A percentile compares a stretch with the other conserved stretches of the same genome.
Conservation (phyloP, 2,888 invertebrate species). For the Apodemia duryi region DNA sequence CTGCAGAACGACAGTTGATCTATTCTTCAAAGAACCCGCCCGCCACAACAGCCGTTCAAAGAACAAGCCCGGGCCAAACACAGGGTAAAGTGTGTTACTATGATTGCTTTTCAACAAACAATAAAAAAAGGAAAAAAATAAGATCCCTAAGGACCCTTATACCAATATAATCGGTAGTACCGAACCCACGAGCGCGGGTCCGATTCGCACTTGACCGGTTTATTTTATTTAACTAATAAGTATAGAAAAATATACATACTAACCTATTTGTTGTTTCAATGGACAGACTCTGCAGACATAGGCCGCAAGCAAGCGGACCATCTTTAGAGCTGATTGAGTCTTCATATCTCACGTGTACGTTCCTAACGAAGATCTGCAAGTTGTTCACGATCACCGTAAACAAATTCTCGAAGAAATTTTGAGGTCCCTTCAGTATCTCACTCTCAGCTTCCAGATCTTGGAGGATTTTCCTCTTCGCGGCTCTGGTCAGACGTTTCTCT, state of each 20-base stretch:
- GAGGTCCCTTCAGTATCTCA: constrained; percentile 81
- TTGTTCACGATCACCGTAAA: constrained; percentile 88
- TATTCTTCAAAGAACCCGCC: too few species aligned
- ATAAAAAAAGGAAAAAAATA: too few species aligned
- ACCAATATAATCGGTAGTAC: too few species aligned
- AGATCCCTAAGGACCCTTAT: too few species aligned
- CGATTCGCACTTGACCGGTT: too few species aligned
- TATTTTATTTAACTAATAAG: not conserved
- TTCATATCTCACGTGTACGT: constrained; percentile 90
- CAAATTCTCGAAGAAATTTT: constrained; percentile 85
- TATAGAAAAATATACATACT: constrained; percentile 28
- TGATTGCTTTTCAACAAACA: too few species aligned
- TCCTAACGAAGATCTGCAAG: constrained; percentile 87
- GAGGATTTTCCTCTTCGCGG: constrained; percentile 85
- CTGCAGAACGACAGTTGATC: too few species aligned
- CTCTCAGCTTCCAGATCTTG: constrained; percentile 82
- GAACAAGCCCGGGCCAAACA: too few species aligned
- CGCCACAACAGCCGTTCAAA: too few species aligned
- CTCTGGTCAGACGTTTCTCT: constrained; percentile 85
- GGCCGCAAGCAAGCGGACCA: constrained; percentile 84
- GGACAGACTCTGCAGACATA: constrained; percentile 87
- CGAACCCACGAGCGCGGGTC: too few species aligned
- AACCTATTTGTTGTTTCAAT: constrained; percentile 90
- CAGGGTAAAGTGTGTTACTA: too few species aligned
- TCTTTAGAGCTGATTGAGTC: constrained; percentile 83